A percentile compares a stretch with the other conserved stretches of the same genome.
These are phyloP conservation scores for Phaethon lepturus DNA, from an alignment of 2,113 vertebrate species.

Conservation along the genomic window DNA sequence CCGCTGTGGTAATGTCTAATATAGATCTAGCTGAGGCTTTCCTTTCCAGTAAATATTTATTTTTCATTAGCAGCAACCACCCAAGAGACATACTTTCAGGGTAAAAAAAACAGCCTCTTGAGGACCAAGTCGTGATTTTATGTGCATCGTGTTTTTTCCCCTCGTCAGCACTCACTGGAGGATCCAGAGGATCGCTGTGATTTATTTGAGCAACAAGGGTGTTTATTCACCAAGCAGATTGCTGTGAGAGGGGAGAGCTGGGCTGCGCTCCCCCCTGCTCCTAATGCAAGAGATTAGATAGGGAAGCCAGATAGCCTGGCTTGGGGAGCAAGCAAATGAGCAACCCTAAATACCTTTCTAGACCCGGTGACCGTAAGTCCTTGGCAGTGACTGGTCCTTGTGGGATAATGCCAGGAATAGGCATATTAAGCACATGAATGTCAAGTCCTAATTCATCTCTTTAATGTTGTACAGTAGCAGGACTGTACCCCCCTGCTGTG, in stretches of 20 bases:
- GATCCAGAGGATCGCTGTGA: background rate
- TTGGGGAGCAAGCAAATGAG: slow-evolving; percentile 41
- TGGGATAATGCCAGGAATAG: slow-evolving; percentile 62
- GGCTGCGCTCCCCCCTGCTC: background rate
- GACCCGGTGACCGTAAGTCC: slow-evolving; percentile 23
- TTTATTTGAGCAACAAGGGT: background rate
- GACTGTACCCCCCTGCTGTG: slow-evolving; percentile 77
- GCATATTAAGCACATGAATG: slow-evolving; percentile 73
- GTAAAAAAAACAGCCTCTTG: background rate
- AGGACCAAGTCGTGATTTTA: background rate
- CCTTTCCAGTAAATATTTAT: background rate
- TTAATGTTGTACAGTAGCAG: slow-evolving; percentile 77
- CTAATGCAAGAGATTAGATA: slow-evolving; percentile 36
- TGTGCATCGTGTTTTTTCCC: background rate
- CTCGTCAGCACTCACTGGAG: background rate
- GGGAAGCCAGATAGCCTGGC: slow-evolving; percentile 28
- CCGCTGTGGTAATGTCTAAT: background rate
- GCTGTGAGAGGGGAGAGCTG: background rate
- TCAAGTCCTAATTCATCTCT: slow-evolving; percentile 77
- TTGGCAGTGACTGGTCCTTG: slow-evolving; percentile 50
- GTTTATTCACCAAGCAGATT: background rate
- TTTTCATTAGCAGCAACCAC: background rate
- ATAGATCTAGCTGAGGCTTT: background rate
- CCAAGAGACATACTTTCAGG: background rate
- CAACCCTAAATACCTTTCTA: slow-evolving; percentile 33